A percentile compares a stretch with the other conserved stretches of the same genome.
phyloP scores from a whole-genome alignment of 2,888 invertebrate species.

The Perizoma affinitatum region DNA sequence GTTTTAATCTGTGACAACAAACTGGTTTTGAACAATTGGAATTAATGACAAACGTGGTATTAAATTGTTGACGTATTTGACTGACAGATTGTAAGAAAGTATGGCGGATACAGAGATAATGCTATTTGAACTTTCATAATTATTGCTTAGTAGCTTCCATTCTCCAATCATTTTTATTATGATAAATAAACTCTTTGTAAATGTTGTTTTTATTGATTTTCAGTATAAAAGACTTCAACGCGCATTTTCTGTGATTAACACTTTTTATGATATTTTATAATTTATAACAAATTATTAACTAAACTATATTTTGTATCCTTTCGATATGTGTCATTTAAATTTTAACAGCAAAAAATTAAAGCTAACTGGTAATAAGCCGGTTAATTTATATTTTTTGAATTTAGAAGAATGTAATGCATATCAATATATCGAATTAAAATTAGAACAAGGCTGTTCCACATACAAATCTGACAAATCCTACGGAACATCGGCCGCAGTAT shows the following conservation, averaged over 20 bases:
- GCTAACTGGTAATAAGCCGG: too few relatives aligned
- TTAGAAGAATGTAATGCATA: not conserved
- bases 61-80: conserved; percentile 40
- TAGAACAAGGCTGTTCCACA: conserved; percentile 22
- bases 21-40: conserved; percentile 39
- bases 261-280: too few relatives aligned
- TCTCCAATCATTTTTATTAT: not conserved
- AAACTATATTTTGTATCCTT: too few relatives aligned
- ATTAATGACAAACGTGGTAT: conserved; percentile 39
- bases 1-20: conserved; percentile 22
- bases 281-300: too few relatives aligned
- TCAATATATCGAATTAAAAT: not conserved
- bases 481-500: conserved; percentile 31
- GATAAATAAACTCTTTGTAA: not conserved
- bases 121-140: conserved; percentile 1
- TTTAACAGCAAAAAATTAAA: too few relatives aligned
- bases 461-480: conserved; percentile 35
- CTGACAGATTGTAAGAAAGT: conserved; percentile 38
- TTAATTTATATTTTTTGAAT: too few relatives aligned
- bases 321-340: too few relatives aligned
- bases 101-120: conserved; percentile 3
- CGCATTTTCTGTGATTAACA: not conserved
- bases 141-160: not conserved
- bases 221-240: conserved; percentile 16
- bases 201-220: not conserved